phyloP scores from a whole-genome alignment of 2,797 vertebrate species.

The Varecia variegata region DNA sequence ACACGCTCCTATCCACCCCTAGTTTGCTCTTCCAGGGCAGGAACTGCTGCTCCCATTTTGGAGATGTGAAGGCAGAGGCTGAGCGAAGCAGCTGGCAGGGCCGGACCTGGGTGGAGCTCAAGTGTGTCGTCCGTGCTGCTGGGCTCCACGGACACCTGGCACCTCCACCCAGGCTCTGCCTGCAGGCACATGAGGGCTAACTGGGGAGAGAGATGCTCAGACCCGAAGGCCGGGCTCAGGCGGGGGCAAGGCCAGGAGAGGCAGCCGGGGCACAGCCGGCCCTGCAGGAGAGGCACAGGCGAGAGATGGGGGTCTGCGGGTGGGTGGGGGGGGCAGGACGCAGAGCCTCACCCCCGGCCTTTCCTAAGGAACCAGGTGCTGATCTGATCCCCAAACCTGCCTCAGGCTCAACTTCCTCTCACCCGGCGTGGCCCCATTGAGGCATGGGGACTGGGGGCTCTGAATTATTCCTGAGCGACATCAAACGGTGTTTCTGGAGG shows the following conservation, averaged over 20 bases:
- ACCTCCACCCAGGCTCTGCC: background rate
- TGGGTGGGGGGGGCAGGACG: background rate
- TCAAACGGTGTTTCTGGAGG: background rate
- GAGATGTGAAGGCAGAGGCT: background rate
- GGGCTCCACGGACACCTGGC: accelerated
- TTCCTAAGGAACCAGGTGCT: background rate
- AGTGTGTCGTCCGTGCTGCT: background rate
- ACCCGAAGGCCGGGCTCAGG: background rate
- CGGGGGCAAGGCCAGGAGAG: accelerated
- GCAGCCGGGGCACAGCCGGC: accelerated
- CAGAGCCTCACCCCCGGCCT: background rate
- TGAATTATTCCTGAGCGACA: background rate
- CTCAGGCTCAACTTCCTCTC: background rate
- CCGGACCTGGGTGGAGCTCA: too few species aligned
- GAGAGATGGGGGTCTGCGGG: background rate
- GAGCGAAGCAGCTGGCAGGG: accelerated
- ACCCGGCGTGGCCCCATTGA: background rate
- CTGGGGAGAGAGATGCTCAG: background rate
- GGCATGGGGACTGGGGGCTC: background rate
- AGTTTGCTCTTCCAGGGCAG: too few species aligned
- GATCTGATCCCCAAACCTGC: background rate
- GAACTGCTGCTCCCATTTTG: too few species aligned
- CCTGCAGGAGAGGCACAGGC: background rate
- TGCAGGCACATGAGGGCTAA: background rate
- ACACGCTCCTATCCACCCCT: background rate